phyloP scores from a whole-genome alignment of 2,113 vertebrate genomes.

The Amazona guildingii region DNA sequence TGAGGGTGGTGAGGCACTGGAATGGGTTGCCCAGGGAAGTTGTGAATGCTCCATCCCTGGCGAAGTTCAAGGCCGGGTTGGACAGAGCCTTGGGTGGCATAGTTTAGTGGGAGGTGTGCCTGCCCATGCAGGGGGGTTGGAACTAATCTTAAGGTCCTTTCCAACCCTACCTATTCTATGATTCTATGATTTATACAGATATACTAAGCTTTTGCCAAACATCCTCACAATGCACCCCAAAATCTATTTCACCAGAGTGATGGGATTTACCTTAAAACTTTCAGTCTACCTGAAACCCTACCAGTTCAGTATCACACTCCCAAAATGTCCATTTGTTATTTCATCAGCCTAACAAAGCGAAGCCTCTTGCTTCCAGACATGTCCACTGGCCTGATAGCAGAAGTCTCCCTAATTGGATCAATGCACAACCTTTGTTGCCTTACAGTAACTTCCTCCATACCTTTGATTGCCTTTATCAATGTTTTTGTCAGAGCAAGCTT shows the following conservation, averaged over 20 bases:
- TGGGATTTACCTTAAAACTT: background rate
- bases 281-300: background rate
- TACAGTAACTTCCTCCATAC: background rate
- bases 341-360: background rate
- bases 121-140: no score
- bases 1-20: no score
- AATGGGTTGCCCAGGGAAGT: no score
- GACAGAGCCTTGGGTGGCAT: no score
- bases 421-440: background rate
- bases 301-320: background rate
- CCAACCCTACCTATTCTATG: no score
- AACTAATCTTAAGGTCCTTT: no score
- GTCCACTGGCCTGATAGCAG: background rate
- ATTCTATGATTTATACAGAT: background rate
- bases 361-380: background rate
- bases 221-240: background rate
- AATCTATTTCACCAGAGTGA: background rate
- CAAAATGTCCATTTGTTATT: background rate
- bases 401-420: background rate
- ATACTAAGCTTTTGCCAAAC: background rate
- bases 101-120: no score
- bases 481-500: background rate
- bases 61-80: no score
- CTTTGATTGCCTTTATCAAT: background rate
- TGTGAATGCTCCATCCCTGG: no score